These are phyloP conservation scores for Neuroscelio doddi DNA, from an alignment of 2,888 invertebrate species.

Conservation along the genomic window DNA sequence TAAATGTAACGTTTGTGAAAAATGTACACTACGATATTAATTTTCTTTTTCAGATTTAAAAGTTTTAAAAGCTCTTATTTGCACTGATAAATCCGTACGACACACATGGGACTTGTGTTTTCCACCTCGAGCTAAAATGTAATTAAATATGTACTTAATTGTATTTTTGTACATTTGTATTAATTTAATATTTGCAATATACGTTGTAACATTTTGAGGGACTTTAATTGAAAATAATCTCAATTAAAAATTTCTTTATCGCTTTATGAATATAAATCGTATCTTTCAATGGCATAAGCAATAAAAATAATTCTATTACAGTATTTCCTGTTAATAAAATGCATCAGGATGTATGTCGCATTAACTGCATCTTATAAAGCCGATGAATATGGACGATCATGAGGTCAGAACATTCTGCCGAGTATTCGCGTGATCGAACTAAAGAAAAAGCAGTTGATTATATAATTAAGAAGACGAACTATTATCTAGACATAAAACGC, in stretches of 20 bases:
- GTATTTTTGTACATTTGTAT: too few relatives aligned
- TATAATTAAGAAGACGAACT: slow-evolving; percentile 19
- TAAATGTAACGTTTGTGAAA: too few relatives aligned
- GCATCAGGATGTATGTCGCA: neutral
- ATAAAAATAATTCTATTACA: slow-evolving; percentile 14
- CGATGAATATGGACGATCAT: slow-evolving; percentile 15
- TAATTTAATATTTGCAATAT: too few relatives aligned
- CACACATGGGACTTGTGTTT: slow-evolving; percentile 74
- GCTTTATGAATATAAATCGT: too few relatives aligned
- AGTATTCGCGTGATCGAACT: slow-evolving; percentile 22
- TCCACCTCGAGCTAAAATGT: slow-evolving; percentile 58
- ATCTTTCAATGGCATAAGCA: neutral
- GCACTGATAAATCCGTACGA: slow-evolving; percentile 72
- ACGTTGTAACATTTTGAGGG: too few relatives aligned
- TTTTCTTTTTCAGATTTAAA: slow-evolving; percentile 72
- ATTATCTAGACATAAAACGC: slow-evolving; percentile 12
- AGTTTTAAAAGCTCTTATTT: slow-evolving; percentile 72
- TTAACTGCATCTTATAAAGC: slow-evolving; percentile 13
- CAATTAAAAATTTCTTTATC: too few relatives aligned
- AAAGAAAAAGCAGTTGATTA: slow-evolving; percentile 18
- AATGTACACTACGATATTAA: slow-evolving; percentile 13
- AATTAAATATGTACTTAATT: too few relatives aligned
- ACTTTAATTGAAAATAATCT: too few relatives aligned
- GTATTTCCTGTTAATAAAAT: slow-evolving; percentile 16
- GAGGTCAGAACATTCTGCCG: slow-evolving; percentile 10